A percentile compares a stretch with the other conserved stretches of the same genome.
These are phyloP conservation scores for Leptoclinus maculatus DNA, from an alignment of 2,797 vertebrate species.

Conservation along the genomic window DNA sequence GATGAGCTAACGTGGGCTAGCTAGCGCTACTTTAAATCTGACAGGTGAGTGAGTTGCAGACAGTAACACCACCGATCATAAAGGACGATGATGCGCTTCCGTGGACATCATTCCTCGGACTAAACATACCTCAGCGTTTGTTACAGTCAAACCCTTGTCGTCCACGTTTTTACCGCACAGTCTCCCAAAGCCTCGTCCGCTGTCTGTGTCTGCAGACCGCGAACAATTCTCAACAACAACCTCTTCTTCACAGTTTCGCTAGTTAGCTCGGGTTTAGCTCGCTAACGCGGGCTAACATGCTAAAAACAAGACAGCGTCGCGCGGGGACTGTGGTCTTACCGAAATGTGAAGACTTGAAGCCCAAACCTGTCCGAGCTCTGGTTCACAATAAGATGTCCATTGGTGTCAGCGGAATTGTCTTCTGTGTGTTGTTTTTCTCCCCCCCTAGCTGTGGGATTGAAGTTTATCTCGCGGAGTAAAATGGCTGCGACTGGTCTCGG, in stretches of 20 bases:
- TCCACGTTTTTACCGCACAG: neutral
- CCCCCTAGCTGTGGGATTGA: constrained; percentile 60
- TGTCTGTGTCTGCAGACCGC: constrained; percentile 31
- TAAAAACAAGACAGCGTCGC: constrained; percentile 78
- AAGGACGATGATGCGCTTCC: neutral
- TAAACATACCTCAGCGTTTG: neutral
- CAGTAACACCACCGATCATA: neutral
- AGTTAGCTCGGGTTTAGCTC: constrained; percentile 56
- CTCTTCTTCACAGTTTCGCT: constrained; percentile 47
- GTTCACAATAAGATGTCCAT: constrained; percentile 40
- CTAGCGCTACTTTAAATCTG: constrained; percentile 61
- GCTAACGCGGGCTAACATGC: constrained; percentile 71
- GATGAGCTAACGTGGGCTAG: constrained; percentile 44
- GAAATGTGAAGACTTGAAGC: constrained; percentile 9
- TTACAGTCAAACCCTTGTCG: neutral
- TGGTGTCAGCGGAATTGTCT: neutral
- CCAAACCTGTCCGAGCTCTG: constrained; percentile 14
- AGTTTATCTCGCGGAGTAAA: constrained; percentile 86
- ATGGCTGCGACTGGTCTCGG: constrained; percentile 84
- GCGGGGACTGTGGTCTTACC: constrained; percentile 64
- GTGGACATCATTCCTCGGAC: no score
- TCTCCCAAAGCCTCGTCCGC: constrained; percentile 10
- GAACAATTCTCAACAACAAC: constrained; percentile 57
- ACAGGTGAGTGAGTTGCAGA: constrained; percentile 70
- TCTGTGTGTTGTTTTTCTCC: constrained; percentile 32